Evolutionary conservation across 2,113 vertebrate species (phyloP), one percentile per base, ranked within the genome.

Genomic region (Otolemur garnettii): DNA sequence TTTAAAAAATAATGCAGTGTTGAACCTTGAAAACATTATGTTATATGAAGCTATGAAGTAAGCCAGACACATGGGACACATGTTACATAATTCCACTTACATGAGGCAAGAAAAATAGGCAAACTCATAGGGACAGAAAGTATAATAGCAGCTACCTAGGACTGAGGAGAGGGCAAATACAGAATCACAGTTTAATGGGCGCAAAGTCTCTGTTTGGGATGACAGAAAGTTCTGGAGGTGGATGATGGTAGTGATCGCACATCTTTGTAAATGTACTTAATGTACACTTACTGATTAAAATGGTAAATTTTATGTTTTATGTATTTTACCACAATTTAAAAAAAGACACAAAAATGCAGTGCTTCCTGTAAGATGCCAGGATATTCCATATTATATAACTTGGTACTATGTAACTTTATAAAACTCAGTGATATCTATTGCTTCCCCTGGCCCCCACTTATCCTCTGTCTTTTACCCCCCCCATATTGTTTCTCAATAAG

Each of bases 31-130:
- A 78, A 81, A 79, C 53, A 11, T 62, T 19, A 53, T 64, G 11
- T 30, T 87, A 30, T 79, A 8, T 89, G 84, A 89, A 91, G 87
- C 57, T 79, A 8, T 86, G 84, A 89, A 91, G 87, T 62, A 85
- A 59, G 33, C 33, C 50, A 79, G 35, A 62, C 38, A 45, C 18
- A 18, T 14, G 86, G 35, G 59, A 50, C 28, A 59, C 60, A 17
- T 33, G 21, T 50, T 21, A 0, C 7, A 21, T 35, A 33, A 68
- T 64, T 33, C 71, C 18, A 38, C 22, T 19, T 19, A 22, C 4
- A 18, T 7, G 33, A 45, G 13, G 42, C 7, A 53, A 42, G 33
- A 4, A 0, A 13, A 45, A 33, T 2, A 75, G 53, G 50, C 12
- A 28, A 33, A 77, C 38, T 30, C 66, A 19, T 2, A 71, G 82